Percentiles rank a stretch among this genome's conserved stretches.
These are phyloP conservation scores for Ophonus ardosiacus DNA, from an alignment of 2,888 invertebrate genomes.

Conservation along the genomic window DNA sequence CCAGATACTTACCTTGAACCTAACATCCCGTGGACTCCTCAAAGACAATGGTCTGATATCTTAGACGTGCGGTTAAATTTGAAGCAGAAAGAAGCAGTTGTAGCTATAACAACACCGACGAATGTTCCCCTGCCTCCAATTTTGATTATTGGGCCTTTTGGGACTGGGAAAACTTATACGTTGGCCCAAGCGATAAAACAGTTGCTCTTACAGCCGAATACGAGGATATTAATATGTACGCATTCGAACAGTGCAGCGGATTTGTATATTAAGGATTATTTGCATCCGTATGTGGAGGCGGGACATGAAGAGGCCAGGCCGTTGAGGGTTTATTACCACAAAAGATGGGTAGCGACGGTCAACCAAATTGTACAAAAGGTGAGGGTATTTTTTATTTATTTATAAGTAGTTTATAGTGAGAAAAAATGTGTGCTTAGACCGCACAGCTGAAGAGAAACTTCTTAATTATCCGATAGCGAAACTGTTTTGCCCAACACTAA, in stretches of 20 bases:
- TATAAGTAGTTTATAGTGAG: not conserved
- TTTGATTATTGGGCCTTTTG: conserved; percentile 86
- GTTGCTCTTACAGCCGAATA: conserved; percentile 80
- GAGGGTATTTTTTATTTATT: conserved; percentile 65
- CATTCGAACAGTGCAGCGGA: conserved; percentile 93
- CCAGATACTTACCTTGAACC: conserved; percentile 82
- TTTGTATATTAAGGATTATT: conserved; percentile 89
- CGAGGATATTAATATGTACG: conserved; percentile 88
- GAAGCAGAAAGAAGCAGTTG: conserved; percentile 88
- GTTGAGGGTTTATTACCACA: conserved; percentile 87
- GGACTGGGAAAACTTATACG: conserved; percentile 93
- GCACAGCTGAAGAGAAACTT: too few species aligned
- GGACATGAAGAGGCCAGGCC: conserved; percentile 84
- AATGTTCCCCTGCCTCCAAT: conserved; percentile 83
- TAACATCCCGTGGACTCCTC: conserved; percentile 83
- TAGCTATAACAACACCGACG: conserved; percentile 84
- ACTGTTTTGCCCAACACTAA: too few species aligned
- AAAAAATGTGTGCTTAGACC: too few species aligned
- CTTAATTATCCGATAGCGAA: too few species aligned
- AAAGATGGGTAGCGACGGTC: conserved; percentile 88
- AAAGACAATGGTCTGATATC: conserved; percentile 82
- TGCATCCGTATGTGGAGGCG: conserved; percentile 85
- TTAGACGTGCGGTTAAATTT: conserved; percentile 83
- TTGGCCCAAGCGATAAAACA: conserved; percentile 86
- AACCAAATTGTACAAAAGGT: conserved; percentile 83